A percentile compares a stretch with the other conserved stretches of the same genome.
Conservation (phyloP, 2,888 invertebrate species). For the Lacanobia wlatinum region DNA sequence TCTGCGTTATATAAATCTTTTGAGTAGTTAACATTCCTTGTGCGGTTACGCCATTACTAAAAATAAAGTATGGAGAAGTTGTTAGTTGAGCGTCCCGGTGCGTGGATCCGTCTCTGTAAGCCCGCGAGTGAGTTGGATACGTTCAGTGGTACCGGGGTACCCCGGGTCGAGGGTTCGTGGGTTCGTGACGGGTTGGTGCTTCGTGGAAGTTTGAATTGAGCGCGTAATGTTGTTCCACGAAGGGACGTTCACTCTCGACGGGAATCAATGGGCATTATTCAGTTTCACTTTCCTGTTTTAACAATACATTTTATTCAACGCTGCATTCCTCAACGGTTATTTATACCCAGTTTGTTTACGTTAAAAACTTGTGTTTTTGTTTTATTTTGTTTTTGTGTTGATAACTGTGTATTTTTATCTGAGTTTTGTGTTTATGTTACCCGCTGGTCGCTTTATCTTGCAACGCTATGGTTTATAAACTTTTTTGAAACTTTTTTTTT, state of each 20-base stretch:
- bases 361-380: conserved; percentile 46
- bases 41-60: conserved; percentile 85
- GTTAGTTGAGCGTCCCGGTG: conserved; percentile 22
- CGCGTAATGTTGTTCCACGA: not conserved
- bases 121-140: conserved; percentile 17
- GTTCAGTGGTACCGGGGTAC: conserved; percentile 16
- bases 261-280: conserved; percentile 29
- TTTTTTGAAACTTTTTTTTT: not conserved
- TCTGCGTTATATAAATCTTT: conserved; percentile 75
- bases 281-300: conserved; percentile 45
- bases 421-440: conserved; percentile 31
- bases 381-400: conserved; percentile 46
- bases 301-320: conserved; percentile 8
- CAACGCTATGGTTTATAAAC: conserved; percentile 38
- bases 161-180: not conserved
- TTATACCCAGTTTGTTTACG: conserved; percentile 57
- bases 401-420: conserved; percentile 43
- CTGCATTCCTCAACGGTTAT: conserved; percentile 44
- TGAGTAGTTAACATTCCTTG: conserved; percentile 66
- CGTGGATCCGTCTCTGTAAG: not conserved
- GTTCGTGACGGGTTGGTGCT: not conserved
- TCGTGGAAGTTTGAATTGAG: conserved; percentile 3
- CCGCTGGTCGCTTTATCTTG: conserved; percentile 18
- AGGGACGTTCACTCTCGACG: conserved; percentile 38
- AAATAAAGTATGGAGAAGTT: conserved; percentile 73